Conservation (phyloP, 2,888 invertebrate species). For the Iselma pallidipennis region DNA sequence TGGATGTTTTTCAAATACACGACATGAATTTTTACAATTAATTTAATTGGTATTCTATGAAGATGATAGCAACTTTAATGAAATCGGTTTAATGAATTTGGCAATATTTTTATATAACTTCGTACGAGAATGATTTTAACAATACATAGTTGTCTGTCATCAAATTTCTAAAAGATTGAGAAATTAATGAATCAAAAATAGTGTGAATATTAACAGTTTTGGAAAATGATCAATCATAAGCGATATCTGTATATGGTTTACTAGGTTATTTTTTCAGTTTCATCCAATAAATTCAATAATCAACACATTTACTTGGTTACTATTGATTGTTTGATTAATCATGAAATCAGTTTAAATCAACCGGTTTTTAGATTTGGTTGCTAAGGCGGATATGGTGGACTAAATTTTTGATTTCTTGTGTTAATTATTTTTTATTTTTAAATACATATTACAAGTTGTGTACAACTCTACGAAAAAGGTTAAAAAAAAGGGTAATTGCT, state of each 20-base stretch:
- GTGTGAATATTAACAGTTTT: too few relatives aligned
- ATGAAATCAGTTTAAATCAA: not conserved
- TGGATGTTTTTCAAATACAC: not conserved
- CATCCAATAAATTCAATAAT: not conserved
- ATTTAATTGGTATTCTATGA: not conserved
- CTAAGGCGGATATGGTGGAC: not conserved
- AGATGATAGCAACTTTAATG: not conserved
- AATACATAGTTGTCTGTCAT: not conserved
- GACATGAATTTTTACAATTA: not conserved
- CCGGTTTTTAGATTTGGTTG: not conserved
- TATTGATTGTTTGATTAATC: not conserved
- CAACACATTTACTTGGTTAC: not conserved
- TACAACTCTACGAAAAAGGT: too few relatives aligned
- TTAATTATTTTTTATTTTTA: too few relatives aligned
- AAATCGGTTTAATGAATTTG: not conserved
- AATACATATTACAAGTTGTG: not conserved
- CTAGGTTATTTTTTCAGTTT: not conserved
- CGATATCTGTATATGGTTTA: too few relatives aligned
- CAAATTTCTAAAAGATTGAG: not conserved
- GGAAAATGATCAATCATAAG: too few relatives aligned
- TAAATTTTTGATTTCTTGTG: too few relatives aligned
- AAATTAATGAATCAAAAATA: not conserved
- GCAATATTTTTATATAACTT: not conserved
- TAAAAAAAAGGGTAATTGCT: too few relatives aligned
- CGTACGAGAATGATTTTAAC: not conserved